Conservation (phyloP, 1,140 invertebrate species). For the Druon quercuslanigerum region DNA sequence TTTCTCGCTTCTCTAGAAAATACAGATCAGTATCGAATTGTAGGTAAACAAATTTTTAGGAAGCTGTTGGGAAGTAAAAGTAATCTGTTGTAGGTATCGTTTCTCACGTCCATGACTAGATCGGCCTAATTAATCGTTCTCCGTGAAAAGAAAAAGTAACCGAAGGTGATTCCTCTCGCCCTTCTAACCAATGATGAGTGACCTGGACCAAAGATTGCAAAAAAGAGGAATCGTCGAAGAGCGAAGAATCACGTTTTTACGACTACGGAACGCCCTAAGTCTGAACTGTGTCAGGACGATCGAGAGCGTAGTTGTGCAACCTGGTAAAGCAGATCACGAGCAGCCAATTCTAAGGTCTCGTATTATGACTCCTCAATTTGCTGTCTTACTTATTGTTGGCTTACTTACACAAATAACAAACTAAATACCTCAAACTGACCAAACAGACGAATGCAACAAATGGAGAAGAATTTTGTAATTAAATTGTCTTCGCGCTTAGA, state of each 20-base stretch:
- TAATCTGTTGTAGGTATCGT: not conserved
- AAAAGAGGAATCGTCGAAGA: constrained; percentile 39
- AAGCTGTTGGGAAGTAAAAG: not conserved
- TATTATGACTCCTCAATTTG: constrained; percentile 31
- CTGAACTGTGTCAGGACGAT: constrained; percentile 40
- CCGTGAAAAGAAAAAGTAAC: constrained; percentile 19
- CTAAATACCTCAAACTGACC: no score
- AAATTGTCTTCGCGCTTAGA: no score
- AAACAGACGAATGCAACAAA: no score
- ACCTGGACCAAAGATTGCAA: constrained; percentile 46
- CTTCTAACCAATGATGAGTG: constrained; percentile 35
- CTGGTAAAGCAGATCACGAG: constrained; percentile 41
- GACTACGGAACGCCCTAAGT: constrained; percentile 34
- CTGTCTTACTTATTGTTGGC: not conserved
- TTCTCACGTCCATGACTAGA: constrained; percentile 6
- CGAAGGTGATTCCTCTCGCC: constrained; percentile 31
- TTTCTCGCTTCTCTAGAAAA: no score
- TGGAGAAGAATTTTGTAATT: no score
- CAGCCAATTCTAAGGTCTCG: constrained; percentile 33
- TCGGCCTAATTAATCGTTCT: constrained; percentile 13
- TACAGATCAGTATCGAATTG: no score
- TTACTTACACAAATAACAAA: not conserved
- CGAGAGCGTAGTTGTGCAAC: constrained; percentile 37
- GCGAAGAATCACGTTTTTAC: constrained; percentile 36
- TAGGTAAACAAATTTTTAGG: not conserved